These are phyloP conservation scores for Andricus quercusramuli DNA, from an alignment of 2,888 invertebrate genomes.

Conservation along the genomic window DNA sequence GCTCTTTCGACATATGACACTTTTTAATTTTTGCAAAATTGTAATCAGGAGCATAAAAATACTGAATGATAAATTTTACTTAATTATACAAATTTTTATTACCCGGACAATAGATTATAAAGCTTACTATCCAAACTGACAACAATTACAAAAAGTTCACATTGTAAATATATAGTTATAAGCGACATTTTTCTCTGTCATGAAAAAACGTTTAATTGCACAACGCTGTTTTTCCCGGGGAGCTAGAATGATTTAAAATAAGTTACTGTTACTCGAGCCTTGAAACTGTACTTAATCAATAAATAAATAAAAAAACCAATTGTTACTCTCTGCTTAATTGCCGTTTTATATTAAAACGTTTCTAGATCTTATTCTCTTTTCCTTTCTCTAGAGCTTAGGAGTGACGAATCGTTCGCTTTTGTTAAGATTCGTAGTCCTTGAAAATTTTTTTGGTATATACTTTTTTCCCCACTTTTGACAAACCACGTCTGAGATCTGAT, in stretches of 20 bases:
- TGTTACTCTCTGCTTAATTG: constrained; percentile 3
- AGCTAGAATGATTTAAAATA: background rate
- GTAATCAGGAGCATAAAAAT: too few species aligned
- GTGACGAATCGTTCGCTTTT: constrained; percentile 13
- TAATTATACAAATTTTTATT: too few species aligned
- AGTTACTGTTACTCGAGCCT: constrained; percentile 31
- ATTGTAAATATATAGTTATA: background rate
- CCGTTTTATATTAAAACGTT: background rate
- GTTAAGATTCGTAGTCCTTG: constrained; percentile 3
- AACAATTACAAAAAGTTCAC: background rate
- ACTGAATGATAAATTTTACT: too few species aligned
- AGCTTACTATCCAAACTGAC: background rate
- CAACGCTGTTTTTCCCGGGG: background rate
- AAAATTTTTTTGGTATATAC: constrained; percentile 5
- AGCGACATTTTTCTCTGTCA: background rate
- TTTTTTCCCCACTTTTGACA: constrained; percentile 17
- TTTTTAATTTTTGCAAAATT: too few species aligned
- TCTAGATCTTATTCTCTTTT: constrained; percentile 2
- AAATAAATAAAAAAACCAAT: constrained; percentile 7
- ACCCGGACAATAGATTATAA: background rate
- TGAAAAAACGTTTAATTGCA: constrained; percentile 5
- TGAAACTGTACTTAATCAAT: background rate
- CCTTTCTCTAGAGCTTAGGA: background rate
- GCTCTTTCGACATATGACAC: too few species aligned
- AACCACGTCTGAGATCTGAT: background rate